Evolutionary conservation across 2,113 vertebrate species (phyloP).

Genomic region (Bostrychus sinensis): DNA sequence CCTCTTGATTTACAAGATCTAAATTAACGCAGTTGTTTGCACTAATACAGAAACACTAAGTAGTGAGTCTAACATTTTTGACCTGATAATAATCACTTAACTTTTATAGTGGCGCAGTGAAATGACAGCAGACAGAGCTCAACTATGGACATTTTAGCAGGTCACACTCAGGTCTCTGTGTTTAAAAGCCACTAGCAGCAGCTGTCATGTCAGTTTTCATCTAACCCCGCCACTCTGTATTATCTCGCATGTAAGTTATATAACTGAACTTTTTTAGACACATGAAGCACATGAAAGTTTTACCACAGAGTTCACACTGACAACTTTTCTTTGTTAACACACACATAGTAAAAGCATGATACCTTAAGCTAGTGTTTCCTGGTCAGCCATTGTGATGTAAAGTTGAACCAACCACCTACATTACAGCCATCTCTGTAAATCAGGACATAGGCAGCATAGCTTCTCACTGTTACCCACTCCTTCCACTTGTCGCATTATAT

Average conservation of each 20-base stretch:
- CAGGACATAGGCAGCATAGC: background rate
- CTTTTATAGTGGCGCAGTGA: slow-evolving; percentile 21
- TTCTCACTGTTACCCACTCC: background rate
- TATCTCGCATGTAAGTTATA: slow-evolving; percentile 19
- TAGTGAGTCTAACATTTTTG: background rate
- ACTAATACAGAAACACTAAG: slow-evolving; percentile 2
- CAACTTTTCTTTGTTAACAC: slow-evolving; percentile 11
- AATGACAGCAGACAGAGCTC: slow-evolving; percentile 10
- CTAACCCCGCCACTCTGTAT: slow-evolving; percentile 11
- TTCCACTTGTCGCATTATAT: slow-evolving; percentile 1
- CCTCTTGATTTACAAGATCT: slow-evolving; percentile 23
- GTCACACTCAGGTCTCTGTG: background rate
- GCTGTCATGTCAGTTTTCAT: slow-evolving; percentile 35
- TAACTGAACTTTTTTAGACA: slow-evolving; percentile 20
- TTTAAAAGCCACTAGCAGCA: slow-evolving; percentile 12
- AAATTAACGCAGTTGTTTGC: slow-evolving; percentile 12
- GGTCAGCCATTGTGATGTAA: background rate
- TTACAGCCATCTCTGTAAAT: background rate
- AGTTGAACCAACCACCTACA: background rate
- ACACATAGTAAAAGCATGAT: background rate
- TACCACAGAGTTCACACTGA: background rate
- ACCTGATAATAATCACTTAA: slow-evolving; percentile 27
- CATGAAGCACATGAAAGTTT: slow-evolving; percentile 22
- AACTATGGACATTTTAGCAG: slow-evolving; percentile 5
- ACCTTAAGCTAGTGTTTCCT: background rate